A percentile compares a stretch with the other conserved stretches of the same genome.
Evolutionary conservation across 2,797 vertebrate genomes (phyloP).

Genomic region (Phyllotis vaccarum): DNA sequence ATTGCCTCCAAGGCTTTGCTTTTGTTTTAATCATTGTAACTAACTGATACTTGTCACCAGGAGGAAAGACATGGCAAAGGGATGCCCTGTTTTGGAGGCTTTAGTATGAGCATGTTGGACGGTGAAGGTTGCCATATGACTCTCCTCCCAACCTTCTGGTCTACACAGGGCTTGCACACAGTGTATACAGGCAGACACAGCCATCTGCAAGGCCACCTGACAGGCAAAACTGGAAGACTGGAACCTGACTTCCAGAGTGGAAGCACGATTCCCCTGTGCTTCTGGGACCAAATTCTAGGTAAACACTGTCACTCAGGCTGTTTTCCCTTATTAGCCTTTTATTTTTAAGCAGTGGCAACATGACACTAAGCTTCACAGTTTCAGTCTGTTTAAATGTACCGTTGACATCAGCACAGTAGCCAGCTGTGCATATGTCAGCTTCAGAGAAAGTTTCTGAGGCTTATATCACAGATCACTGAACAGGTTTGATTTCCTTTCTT

Average conservation of each 20-base stretch:
- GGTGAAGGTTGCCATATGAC: fast-evolving
- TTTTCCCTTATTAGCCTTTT: background rate
- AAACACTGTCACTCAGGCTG: background rate
- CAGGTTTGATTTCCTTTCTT: background rate
- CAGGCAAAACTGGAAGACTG: background rate
- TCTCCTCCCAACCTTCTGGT: background rate
- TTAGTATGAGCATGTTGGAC: background rate
- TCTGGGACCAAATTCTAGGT: background rate
- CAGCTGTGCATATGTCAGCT: slow-evolving; percentile 71
- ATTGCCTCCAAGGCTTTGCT: background rate
- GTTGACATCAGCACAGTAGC: slow-evolving; percentile 70
- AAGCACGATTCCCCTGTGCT: background rate
- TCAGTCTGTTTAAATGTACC: slow-evolving; percentile 76
- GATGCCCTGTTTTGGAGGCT: background rate
- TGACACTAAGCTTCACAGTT: slow-evolving; percentile 70
- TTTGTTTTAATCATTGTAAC: background rate
- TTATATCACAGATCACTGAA: slow-evolving; percentile 71
- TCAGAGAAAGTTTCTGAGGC: slow-evolving; percentile 72
- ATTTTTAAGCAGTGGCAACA: background rate
- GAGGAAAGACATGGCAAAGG: background rate
- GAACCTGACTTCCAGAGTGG: background rate
- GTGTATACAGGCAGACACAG: fast-evolving
- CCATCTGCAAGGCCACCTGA: too few species aligned
- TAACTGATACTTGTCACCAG: background rate
- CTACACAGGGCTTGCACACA: fast-evolving